Base-by-base conservation (phyloP, 1,140 invertebrate genomes). In the Tetramorium alpestre region DNA sequence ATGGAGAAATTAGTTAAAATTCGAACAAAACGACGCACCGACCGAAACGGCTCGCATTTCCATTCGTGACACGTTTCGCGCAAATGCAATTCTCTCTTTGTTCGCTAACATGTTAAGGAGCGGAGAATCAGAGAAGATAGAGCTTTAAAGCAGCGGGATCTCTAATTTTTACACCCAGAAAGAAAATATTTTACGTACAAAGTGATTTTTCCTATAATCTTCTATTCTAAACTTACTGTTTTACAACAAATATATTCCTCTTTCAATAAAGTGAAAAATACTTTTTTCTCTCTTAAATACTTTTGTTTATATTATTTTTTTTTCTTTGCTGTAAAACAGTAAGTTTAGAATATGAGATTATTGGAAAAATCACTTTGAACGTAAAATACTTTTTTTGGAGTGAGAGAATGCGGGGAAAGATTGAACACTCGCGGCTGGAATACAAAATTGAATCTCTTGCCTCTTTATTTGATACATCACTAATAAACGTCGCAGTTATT, bases 1-100 rank as follows among this genome's bases (percentile, higher is more conserved):
- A 69, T 80, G 47, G 64, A 80, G 64, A 54, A 69, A 80, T 69
- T 69, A 41, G 28, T 41, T 60, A 80, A 80, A 80, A 80, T 80
- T 51, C 13, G 11, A 44, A 62, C 56, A 41, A 64, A 33, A 8
- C 5, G 10, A 58, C 13, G 13, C 18, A 51, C 7, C 33, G 22
- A 51, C 13, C 33, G 47, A 73, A 73, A 54, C n/a, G 38, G 22
- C 22, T 22, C 18, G 70, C 47, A n/a, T 51, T 54, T 73, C 47
- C 11, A 33, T 73, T 33, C 47, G 10, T n/a, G 25, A 49, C 41
- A 72, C 25, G 8, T 1, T 22, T 22, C 38, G 65, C 11, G 18
- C 60, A 33, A 64, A 64, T 67, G 33, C 22, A 67, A 67, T 44
- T 41, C 22, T 22, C 28, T 67, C n/a, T 44, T 22, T 18, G 13